phyloP scores from a whole-genome alignment of 1,140 invertebrate genomes.

The Lethocerus indicus region DNA sequence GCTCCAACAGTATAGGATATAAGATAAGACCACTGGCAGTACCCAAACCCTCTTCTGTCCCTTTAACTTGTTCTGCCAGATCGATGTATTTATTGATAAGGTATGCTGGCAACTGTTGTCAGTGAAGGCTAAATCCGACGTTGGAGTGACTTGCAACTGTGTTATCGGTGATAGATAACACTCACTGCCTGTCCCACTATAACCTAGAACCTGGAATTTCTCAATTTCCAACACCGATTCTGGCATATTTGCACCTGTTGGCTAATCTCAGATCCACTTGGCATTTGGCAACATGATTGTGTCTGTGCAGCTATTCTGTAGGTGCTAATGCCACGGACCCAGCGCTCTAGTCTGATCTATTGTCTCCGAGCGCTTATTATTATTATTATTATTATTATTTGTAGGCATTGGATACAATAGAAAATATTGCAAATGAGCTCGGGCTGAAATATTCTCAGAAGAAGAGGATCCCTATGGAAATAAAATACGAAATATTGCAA shows the following conservation, averaged over 20 bases:
- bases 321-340: not conserved
- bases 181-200: no score
- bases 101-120: no score
- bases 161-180: no score
- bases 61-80: no score
- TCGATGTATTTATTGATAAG: no score
- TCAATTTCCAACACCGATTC: not conserved
- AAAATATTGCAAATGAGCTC: slow-evolving; percentile 46
- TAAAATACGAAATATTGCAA: slow-evolving; percentile 32
- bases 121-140: no score
- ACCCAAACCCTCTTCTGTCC: no score
- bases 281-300: not conserved
- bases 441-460: slow-evolving; percentile 49
- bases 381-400: slow-evolving; percentile 15
- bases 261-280: not conserved
- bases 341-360: not conserved
- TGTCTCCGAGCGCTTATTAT: not conserved
- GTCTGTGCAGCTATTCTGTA: not conserved
- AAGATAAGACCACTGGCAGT: no score
- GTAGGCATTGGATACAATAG: slow-evolving; percentile 47
- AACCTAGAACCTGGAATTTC: not conserved
- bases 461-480: not conserved
- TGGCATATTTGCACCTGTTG: not conserved
- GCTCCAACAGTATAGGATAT: no score
- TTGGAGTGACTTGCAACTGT: no score